Conservation (phyloP, 2,888 invertebrate species). For the Lamellibrachia columna region DNA sequence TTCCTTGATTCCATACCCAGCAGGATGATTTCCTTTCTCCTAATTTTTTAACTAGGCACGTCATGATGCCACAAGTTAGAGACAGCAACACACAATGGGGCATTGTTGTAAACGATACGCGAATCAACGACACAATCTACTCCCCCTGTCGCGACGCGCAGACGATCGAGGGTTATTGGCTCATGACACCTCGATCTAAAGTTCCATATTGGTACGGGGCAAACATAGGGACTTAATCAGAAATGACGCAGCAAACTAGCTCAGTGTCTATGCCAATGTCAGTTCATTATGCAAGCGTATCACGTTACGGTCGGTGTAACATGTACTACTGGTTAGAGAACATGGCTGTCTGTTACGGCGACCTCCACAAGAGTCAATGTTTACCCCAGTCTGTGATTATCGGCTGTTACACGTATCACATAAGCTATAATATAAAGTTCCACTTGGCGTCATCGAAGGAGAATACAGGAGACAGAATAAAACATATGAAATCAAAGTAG, state of each 20-base stretch:
- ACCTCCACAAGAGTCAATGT: background rate
- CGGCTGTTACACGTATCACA: too few relatives aligned
- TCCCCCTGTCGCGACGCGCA: background rate
- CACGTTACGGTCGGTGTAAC: background rate
- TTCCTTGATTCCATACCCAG: too few relatives aligned
- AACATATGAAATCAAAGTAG: too few relatives aligned
- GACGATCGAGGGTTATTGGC: background rate
- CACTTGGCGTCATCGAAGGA: too few relatives aligned
- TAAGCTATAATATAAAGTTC: too few relatives aligned
- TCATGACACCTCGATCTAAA: background rate
- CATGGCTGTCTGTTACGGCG: background rate
- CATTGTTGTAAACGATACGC: background rate
- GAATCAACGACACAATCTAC: background rate
- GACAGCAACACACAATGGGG: background rate
- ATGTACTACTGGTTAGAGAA: background rate
- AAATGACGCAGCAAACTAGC: background rate
- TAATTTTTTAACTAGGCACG: too few relatives aligned
- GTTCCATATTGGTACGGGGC: background rate
- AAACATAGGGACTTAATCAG: background rate
- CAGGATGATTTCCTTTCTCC: too few relatives aligned
- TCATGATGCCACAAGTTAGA: too few relatives aligned
- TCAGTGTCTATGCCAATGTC: background rate
- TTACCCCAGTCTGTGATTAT: too few relatives aligned
- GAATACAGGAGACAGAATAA: too few relatives aligned
- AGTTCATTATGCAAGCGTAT: constrained; percentile 11